These are phyloP conservation scores for Gambusia affinis DNA, from an alignment of 2,113 vertebrate genomes.

Conservation along the genomic window DNA sequence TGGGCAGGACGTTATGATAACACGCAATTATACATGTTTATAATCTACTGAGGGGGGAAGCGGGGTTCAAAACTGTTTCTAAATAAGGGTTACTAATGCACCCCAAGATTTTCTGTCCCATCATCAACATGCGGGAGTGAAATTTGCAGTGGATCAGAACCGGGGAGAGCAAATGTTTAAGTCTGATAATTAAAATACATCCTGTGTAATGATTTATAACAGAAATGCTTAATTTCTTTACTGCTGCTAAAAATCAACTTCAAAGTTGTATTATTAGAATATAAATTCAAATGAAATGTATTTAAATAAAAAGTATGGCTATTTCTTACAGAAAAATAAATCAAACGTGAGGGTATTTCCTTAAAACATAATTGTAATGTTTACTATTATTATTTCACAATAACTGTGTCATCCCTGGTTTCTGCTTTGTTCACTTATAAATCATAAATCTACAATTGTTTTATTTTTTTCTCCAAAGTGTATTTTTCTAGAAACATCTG, in stretches of 20 bases:
- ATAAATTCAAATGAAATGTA: not conserved
- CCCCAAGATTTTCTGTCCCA: constrained; percentile 78
- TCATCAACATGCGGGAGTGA: constrained; percentile 46
- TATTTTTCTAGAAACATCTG: not conserved
- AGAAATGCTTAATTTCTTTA: not conserved
- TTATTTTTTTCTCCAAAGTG: not conserved
- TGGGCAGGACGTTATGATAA: constrained; percentile 99
- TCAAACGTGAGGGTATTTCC: not conserved
- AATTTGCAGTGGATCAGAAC: constrained; percentile 66
- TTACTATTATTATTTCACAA: not conserved
- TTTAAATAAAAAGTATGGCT: not conserved
- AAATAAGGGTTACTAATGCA: constrained; percentile 95
- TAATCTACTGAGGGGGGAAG: constrained; percentile 95
- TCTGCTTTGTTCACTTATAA: not conserved
- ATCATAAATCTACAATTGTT: not conserved
- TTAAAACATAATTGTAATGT: not conserved
- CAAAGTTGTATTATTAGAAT: not conserved
- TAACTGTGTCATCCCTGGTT: not conserved
- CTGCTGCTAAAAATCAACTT: not conserved
- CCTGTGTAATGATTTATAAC: constrained; percentile 30
- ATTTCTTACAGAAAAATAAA: not conserved
- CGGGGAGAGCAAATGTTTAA: constrained; percentile 54
- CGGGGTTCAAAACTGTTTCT: constrained; percentile 95
- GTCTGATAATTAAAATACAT: constrained; percentile 49
- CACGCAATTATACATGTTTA: constrained; percentile 99